These are phyloP conservation scores for Mormyrops boulengeri DNA, from an alignment of 2,797 vertebrate species.

Conservation along the genomic window DNA sequence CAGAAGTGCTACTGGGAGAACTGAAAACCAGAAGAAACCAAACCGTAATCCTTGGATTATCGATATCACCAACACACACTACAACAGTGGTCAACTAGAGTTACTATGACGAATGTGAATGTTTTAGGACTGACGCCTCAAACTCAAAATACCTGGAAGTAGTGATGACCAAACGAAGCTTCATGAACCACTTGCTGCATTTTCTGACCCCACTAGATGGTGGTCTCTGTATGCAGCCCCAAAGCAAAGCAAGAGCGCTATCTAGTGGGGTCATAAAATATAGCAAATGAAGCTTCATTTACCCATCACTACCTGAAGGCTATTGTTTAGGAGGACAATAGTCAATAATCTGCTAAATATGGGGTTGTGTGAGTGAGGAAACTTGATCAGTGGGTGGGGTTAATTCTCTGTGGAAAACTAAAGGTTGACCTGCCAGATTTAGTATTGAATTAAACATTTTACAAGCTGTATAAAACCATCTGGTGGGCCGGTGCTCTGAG, in stretches of 20 bases:
- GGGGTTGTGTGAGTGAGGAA: background rate
- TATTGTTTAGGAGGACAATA: background rate
- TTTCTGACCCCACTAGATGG: background rate
- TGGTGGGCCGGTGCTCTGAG: background rate
- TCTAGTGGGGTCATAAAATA: background rate
- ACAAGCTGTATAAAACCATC: background rate
- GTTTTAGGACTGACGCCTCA: background rate
- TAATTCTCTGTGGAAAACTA: background rate
- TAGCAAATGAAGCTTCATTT: background rate
- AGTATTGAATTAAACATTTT: background rate
- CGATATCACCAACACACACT: background rate
- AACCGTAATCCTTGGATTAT: background rate
- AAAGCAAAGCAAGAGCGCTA: background rate
- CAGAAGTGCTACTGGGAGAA: background rate
- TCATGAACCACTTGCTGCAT: background rate
- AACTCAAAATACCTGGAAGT: background rate
- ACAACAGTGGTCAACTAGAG: background rate
- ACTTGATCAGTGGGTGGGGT: background rate
- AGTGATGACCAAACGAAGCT: background rate
- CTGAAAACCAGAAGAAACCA: background rate
- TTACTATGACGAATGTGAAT: background rate
- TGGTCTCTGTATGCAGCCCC: background rate
- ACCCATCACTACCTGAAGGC: background rate
- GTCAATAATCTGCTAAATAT: background rate
- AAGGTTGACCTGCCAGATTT: background rate